Percentiles rank a stretch among this genome's conserved stretches.
Evolutionary conservation across 2,113 vertebrate species (phyloP).

Genomic region (Oxyura jamaicensis): DNA sequence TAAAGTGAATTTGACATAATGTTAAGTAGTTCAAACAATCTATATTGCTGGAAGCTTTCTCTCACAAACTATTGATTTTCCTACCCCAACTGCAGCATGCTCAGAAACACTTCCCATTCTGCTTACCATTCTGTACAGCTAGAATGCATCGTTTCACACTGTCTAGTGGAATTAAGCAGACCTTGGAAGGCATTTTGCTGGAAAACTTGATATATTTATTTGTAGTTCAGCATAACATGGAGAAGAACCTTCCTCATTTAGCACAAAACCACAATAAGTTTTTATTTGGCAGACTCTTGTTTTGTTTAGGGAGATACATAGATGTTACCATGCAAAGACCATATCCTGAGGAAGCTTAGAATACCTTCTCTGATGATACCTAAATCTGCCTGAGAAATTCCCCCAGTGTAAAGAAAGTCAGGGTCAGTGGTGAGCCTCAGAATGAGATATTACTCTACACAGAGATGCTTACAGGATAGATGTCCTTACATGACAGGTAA

Average conservation of each 20-base stretch:
- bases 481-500: neutral
- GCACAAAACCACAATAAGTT: neutral
- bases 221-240: neutral
- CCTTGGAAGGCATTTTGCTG: constrained; percentile 47
- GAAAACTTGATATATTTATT: constrained; percentile 52
- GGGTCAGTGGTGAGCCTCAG: neutral
- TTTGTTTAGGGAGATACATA: neutral
- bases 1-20: constrained; percentile 77
- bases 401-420: neutral
- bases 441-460: neutral
- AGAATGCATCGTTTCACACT: constrained; percentile 47
- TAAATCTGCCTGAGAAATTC: neutral
- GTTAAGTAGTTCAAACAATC: constrained; percentile 77
- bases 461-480: neutral
- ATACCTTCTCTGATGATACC: neutral
- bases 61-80: constrained; percentile 76
- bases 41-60: constrained; percentile 71
- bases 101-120: constrained; percentile 62
- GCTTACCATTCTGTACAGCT: constrained; percentile 52
- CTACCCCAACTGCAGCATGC: constrained; percentile 34
- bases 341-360: neutral
- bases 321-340: neutral
- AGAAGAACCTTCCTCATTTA: neutral
- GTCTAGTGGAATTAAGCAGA: constrained; percentile 63
- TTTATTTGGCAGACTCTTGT: neutral